phyloP scores from a whole-genome alignment of 92 coral and sea anemone genomes.

The Zoanthus solanderi region DNA sequence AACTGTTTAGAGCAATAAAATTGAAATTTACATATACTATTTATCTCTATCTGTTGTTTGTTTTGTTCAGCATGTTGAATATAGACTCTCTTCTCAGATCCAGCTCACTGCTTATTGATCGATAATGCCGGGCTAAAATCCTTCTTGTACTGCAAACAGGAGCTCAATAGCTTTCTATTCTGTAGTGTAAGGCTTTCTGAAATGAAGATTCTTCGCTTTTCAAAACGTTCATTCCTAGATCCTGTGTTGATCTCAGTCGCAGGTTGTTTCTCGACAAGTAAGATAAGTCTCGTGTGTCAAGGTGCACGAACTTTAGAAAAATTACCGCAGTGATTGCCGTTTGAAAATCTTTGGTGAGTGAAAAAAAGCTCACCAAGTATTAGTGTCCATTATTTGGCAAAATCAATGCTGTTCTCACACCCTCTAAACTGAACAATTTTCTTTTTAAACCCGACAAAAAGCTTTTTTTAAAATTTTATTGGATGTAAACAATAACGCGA shows the following conservation, averaged over 20 bases:
- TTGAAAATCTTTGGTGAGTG: too few species aligned
- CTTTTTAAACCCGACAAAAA: too few species aligned
- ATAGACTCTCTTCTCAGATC: constrained; percentile 36
- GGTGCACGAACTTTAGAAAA: constrained; percentile 43
- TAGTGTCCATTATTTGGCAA: too few species aligned
- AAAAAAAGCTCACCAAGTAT: too few species aligned
- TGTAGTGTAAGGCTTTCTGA: constrained; percentile 51
- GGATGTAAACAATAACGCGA: too few species aligned
- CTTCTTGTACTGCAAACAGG: constrained; percentile 42
- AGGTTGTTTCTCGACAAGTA: constrained; percentile 42
- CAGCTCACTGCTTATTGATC: constrained; percentile 1
- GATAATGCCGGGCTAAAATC: constrained; percentile 39
- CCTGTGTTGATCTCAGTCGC: constrained; percentile 37
- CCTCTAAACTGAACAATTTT: too few species aligned
- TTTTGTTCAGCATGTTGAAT: constrained; percentile 37
- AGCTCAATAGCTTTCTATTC: constrained; percentile 46
- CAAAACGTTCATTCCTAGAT: constrained; percentile 21
- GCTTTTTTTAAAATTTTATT: too few species aligned
- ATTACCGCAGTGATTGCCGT: neutral
- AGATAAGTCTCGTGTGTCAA: constrained; percentile 24
- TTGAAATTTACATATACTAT: constrained; percentile 25
- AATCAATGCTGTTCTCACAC: too few species aligned
- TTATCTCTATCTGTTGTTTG: constrained; percentile 10
- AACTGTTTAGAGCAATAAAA: constrained; percentile 4
- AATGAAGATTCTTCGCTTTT: constrained; percentile 37